These are phyloP conservation scores for Sebastes iracundus DNA, from an alignment of 2,797 vertebrate species.

Conservation along the genomic window DNA sequence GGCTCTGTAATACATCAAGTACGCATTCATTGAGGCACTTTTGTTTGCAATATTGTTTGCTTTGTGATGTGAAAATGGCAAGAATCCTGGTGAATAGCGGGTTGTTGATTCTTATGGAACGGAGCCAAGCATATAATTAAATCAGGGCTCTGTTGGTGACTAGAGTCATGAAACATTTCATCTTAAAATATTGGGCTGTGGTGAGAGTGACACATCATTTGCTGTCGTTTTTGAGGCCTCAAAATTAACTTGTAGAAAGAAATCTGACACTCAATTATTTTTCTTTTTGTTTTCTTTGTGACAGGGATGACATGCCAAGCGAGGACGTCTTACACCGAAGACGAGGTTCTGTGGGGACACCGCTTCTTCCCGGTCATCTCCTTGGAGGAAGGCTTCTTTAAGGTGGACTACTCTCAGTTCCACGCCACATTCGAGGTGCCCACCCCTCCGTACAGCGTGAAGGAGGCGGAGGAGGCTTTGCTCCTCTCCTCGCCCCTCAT, in stretches of 20 bases:
- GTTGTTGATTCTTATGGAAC: constrained; percentile 41
- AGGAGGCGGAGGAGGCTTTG: constrained; percentile 97
- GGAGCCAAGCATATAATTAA: constrained; percentile 61
- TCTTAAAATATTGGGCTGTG: constrained; percentile 8
- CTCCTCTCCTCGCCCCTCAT: constrained; percentile 97
- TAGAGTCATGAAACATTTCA: constrained; percentile 38
- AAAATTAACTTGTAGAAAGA: not conserved
- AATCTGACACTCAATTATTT: not conserved
- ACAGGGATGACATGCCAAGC: constrained; percentile 99
- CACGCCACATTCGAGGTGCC: constrained; percentile 98
- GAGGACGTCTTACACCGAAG: constrained; percentile 97
- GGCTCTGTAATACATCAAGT: constrained; percentile 44
- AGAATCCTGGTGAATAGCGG: constrained; percentile 33
- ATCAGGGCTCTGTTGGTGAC: constrained; percentile 43
- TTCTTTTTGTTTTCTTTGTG: not conserved
- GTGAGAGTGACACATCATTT: constrained; percentile 15
- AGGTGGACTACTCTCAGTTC: constrained; percentile 99
- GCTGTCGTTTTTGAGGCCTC: not conserved
- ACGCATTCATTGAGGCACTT: constrained; percentile 30
- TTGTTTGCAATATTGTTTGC: constrained; percentile 52
- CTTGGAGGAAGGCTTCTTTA: constrained; percentile 98
- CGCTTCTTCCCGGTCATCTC: constrained; percentile 98
- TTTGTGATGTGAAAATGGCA: constrained; percentile 47
- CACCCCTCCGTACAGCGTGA: constrained; percentile 94
- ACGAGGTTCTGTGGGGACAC: constrained; percentile 98